phyloP scores from a whole-genome alignment of 2,888 invertebrate genomes.

The Acleris holmiana region DNA sequence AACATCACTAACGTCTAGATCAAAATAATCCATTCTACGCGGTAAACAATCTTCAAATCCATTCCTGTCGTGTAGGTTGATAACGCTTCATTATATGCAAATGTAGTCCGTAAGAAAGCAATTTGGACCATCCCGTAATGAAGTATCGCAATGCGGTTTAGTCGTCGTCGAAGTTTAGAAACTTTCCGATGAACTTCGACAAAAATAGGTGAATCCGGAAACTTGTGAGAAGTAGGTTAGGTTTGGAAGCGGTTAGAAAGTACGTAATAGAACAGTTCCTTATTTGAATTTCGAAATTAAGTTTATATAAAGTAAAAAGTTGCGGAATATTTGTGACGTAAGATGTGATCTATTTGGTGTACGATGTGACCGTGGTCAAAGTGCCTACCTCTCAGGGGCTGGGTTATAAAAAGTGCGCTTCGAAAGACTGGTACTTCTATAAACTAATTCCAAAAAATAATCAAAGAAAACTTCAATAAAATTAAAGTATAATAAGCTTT shows the following conservation, averaged over 20 bases:
- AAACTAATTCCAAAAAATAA: too few species aligned
- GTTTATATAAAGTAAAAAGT: not conserved
- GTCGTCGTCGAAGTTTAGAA: conserved; percentile 24
- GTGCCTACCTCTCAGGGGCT: too few species aligned
- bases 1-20: too few species aligned
- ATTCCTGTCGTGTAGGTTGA: not conserved
- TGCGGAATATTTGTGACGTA: too few species aligned
- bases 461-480: too few species aligned
- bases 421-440: too few species aligned
- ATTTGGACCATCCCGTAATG: conserved; percentile 30
- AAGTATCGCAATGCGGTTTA: conserved; percentile 31
- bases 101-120: conserved; percentile 30
- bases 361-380: too few species aligned
- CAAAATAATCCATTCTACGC: too few species aligned
- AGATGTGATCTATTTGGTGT: too few species aligned
- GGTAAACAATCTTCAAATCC: not conserved
- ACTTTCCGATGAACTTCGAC: conserved; percentile 30
- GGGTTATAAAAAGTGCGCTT: too few species aligned
- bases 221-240: conserved; percentile 26
- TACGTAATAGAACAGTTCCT: conserved; percentile 14
- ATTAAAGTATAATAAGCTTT: too few species aligned
- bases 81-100: conserved; percentile 14
- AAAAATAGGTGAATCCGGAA: conserved; percentile 30
- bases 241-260: conserved; percentile 23
- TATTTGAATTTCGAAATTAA: not conserved